A percentile compares a stretch with the other conserved stretches of the same genome.
Conservation (phyloP, 2,797 vertebrate genomes). For the Naso thynnoides region DNA sequence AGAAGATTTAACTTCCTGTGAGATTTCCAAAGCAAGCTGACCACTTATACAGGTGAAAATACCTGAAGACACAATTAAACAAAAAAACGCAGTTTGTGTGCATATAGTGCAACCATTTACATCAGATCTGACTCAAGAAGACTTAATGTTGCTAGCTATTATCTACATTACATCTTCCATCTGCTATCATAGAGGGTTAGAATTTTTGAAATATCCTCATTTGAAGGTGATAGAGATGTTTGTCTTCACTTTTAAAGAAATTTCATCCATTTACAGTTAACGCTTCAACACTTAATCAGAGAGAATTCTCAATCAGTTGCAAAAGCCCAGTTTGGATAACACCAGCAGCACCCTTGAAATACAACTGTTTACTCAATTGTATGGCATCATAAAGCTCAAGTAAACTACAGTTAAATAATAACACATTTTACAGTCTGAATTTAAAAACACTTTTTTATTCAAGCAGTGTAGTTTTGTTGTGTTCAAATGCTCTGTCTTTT, state of each 20-base stretch:
- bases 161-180: no score
- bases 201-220: no score
- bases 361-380: no score
- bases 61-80: background rate
- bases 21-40: background rate
- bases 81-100: background rate
- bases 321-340: background rate
- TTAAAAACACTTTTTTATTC: background rate
- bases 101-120: background rate
- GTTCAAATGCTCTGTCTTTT: background rate
- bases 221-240: no score
- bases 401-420: no score
- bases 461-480: background rate
- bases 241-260: no score
- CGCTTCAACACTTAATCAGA: background rate
- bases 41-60: background rate
- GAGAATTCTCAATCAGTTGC: background rate
- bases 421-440: background rate
- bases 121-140: no score
- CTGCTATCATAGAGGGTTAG: no score
- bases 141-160: no score
- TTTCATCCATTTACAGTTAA: no score
- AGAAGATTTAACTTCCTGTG: no score
- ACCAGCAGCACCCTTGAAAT: background rate
- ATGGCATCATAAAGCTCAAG: no score